Base-by-base conservation (phyloP, 2,888 invertebrate species). In the Protonemura montana region DNA sequence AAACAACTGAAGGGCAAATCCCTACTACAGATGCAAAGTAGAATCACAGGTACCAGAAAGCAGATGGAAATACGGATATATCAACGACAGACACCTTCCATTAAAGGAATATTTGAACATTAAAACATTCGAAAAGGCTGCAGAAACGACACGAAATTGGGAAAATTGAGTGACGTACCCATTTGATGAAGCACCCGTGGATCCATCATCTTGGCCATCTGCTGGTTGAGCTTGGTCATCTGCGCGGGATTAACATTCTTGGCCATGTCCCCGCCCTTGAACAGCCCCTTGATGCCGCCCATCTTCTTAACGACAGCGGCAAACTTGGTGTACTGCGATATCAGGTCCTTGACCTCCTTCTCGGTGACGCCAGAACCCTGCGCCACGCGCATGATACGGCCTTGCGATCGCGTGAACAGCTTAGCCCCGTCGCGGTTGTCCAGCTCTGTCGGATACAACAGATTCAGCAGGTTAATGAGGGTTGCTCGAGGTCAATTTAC, bases 121-220 rank as follows among this genome's bases (percentile, higher is more conserved):
- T n/a, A n/a, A n/a, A n/a, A n/a, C n/a, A n/a, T n/a, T n/a, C n/a
- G n/a, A n/a, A n/a, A n/a, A n/a, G n/a, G n/a, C n/a, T n/a, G n/a
- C n/a, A n/a, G n/a, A n/a, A n/a, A n/a, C n/a, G n/a, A n/a, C n/a
- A n/a, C n/a, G n/a, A n/a, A n/a, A n/a, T n/a, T n/a, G 35, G 5
- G 35, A 82, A 82, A 82, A 28, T n/a, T 78, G 29, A 81, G 85
- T 88, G 10, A 10, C 89, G 89, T 89, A 93, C 95, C 95, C 95
- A 96, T 96, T 91, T 99, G 99, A 90, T 99, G 98, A 85, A 99
- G 93, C 89, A 99, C 98, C 87, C 98, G 93, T 0, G 99, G 99
- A 92, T 99, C 99, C 96, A 99, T 99, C 98, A 99, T 99, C 92
- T 98, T 98, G 6, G 99, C 99, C 98, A 99, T 99, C 93, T 99